Conservation (phyloP, 1,140 invertebrate genomes). For the Drosophila albomicans region DNA sequence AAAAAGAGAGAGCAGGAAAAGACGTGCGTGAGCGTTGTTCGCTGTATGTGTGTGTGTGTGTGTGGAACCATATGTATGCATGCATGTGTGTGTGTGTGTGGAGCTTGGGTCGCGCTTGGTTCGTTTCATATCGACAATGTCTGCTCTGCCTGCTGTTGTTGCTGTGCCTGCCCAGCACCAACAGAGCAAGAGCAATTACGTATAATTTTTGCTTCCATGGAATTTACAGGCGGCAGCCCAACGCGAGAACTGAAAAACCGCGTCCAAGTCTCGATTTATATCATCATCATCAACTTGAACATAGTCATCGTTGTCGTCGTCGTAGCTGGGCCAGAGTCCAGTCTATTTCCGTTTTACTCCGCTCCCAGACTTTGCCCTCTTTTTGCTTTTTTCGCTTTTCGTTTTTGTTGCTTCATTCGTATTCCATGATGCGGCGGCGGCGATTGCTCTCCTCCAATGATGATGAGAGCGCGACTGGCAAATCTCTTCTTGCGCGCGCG, state of each 20-base stretch:
- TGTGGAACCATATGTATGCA: background rate
- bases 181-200: constrained; percentile 55
- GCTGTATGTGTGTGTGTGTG: constrained; percentile 6
- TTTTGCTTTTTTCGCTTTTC: background rate
- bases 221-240: constrained; percentile 22
- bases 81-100: constrained; percentile 20
- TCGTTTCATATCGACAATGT: constrained; percentile 42
- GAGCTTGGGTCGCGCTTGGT: constrained; percentile 55
- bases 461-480: too few species aligned
- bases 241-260: background rate
- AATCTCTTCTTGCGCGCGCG: constrained; percentile 37
- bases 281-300: constrained; percentile 13
- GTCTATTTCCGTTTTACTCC: constrained; percentile 40
- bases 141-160: constrained; percentile 13
- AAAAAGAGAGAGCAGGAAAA: constrained; percentile 11
- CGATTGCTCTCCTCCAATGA: constrained; percentile 14
- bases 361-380: background rate
- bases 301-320: background rate
- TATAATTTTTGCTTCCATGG: constrained; percentile 55
- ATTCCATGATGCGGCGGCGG: background rate
- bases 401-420: background rate
- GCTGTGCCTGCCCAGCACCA: constrained; percentile 55
- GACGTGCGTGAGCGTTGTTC: constrained; percentile 11
- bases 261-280: constrained; percentile 38
- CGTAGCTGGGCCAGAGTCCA: constrained; percentile 21